Conservation (phyloP, 2,797 vertebrate genomes). For the Bufotes viridis region DNA sequence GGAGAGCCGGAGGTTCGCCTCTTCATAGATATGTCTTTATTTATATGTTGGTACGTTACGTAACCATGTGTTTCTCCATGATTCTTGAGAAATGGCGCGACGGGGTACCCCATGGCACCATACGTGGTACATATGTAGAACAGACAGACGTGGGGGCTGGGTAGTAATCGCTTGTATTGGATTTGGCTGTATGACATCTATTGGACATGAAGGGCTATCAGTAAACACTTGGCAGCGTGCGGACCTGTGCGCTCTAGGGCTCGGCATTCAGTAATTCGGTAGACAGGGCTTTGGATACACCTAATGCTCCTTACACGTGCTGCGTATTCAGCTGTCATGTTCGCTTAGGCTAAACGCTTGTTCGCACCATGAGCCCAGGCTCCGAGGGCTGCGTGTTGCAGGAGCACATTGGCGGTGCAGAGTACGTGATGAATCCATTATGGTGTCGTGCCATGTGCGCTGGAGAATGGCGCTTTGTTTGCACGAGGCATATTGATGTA, state of each 20-base stretch:
- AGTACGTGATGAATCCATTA: background rate
- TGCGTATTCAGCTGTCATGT: conserved; percentile 56
- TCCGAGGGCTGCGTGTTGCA: background rate
- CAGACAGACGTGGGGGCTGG: background rate
- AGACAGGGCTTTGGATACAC: conserved; percentile 31
- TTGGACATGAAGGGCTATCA: background rate
- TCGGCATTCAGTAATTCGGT: conserved; percentile 34
- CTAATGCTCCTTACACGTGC: conserved; percentile 56
- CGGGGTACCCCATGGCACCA: too few species aligned
- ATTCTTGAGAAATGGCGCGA: background rate
- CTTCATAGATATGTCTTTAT: too few species aligned
- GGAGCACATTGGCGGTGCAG: conserved; percentile 4
- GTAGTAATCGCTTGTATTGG: background rate
- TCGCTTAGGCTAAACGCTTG: conserved; percentile 50
- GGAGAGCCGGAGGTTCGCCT: too few species aligned
- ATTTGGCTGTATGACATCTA: background rate
- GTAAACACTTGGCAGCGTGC: background rate
- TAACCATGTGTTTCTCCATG: background rate
- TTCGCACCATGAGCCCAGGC: background rate
- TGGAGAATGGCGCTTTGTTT: background rate
- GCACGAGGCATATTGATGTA: background rate
- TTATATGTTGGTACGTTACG: background rate
- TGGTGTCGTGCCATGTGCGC: background rate
- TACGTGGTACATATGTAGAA: too few species aligned
- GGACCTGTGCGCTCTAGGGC: conserved; percentile 3